phyloP scores from a whole-genome alignment of 1,140 invertebrate genomes.

The Ooceraea biroi region DNA sequence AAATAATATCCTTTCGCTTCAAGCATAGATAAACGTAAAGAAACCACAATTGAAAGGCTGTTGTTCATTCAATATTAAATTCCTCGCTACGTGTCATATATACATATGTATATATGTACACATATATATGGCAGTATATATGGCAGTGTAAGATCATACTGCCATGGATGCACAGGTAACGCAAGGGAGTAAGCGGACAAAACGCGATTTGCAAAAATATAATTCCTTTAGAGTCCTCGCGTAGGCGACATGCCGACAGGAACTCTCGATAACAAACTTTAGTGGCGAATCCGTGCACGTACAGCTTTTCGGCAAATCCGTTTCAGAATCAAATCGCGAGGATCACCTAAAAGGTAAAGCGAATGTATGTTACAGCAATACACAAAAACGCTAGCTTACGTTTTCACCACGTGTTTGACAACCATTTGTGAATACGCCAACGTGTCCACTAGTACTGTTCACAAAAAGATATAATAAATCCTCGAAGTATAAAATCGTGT shows the following conservation, averaged over 20 bases:
- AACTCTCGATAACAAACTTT: conserved; percentile 24
- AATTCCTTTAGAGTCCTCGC: conserved; percentile 26
- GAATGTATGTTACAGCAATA: not conserved
- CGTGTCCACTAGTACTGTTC: not conserved
- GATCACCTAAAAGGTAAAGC: conserved; percentile 29
- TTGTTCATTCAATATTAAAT: not conserved
- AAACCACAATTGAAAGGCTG: too few species aligned
- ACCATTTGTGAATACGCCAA: too few species aligned
- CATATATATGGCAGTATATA: too few species aligned
- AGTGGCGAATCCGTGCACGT: conserved; percentile 2
- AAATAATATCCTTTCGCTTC: conserved; percentile 8
- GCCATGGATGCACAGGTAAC: too few species aligned
- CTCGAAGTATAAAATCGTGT: not conserved
- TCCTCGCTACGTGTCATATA: too few species aligned
- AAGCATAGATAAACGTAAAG: not conserved
- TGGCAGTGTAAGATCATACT: too few species aligned
- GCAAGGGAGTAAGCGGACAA: not conserved
- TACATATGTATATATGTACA: too few species aligned
- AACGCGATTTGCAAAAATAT: conserved; percentile 12
- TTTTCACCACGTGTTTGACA: not conserved
- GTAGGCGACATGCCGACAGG: not conserved
- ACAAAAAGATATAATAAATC: not conserved
- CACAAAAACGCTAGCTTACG: conserved; percentile 17
- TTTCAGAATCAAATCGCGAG: conserved; percentile 25
- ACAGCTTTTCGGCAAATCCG: conserved; percentile 18